Evolutionary conservation across 2,888 invertebrate genomes (phyloP), one percentile per base, ranked within the genome.

Genomic region (Orthosia cruda): DNA sequence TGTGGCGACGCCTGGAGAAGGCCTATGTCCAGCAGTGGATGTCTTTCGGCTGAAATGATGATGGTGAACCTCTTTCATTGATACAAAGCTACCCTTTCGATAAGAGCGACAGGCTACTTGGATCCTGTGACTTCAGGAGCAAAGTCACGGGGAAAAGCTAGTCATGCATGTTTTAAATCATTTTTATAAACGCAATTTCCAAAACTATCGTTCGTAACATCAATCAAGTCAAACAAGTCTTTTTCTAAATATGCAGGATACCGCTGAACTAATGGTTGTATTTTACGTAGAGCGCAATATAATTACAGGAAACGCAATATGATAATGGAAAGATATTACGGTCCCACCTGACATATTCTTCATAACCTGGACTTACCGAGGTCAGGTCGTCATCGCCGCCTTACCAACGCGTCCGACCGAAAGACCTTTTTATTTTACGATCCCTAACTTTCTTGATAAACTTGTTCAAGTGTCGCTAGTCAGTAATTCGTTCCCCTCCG

Each of bases 401-500:
- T 74, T 15, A 62, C 55, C 54, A 15, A 59, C 74, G 32, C 70
- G 23, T 50, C 58, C 18, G 12, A 63, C 66, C 23, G 52, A 71
- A 80, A 76, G 45, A 52, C 75, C 68, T 84, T 84, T 86, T 86
- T 84, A 84, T 86, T 87, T 84, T 83, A 84, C 83, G 84, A 87
- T 77, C 72, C 68, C 66, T 69, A 89, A 89, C 86, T 89, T 90
- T 89, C 86, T 89, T 88, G 87, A 89, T 91, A 90, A 90, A 90
- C 86, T 91, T 88, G 85, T 85, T 74, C 85, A 88, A 90, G 87
- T 86, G 87, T 87, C 87, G 85, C 85, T 77, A 78, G 79, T 74
- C 84, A 75, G 80, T 85, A 77, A 80, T 83, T 86, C 77, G 71
- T 78, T 85, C 66, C 85, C 82, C 76, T 78, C 79, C 77, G 65